Percentiles rank a stretch among this genome's conserved stretches.
These are phyloP conservation scores for Pangasius larnaudii DNA, from an alignment of 2,797 vertebrate genomes.

Conservation along the genomic window DNA sequence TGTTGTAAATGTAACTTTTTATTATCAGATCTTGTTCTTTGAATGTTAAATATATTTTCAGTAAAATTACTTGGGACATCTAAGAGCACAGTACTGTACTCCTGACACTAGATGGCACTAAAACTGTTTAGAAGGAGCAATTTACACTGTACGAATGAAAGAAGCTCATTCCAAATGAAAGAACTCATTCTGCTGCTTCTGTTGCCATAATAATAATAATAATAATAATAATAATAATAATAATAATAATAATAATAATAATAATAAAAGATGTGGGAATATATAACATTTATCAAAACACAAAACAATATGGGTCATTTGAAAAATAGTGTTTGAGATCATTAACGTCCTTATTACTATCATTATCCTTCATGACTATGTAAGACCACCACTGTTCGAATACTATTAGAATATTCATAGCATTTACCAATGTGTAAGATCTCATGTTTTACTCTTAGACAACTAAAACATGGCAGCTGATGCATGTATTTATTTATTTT, in stretches of 20 bases:
- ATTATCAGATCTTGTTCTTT: not conserved
- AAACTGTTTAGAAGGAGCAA: not conserved
- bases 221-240: not conserved
- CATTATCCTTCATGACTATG: not conserved
- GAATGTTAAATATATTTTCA: not conserved
- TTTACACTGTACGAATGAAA: not conserved
- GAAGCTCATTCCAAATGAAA: constrained; percentile 1
- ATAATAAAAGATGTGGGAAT: not conserved
- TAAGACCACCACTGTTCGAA: not conserved
- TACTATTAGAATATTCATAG: not conserved
- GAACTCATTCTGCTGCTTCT: not conserved
- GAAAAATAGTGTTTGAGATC: not conserved
- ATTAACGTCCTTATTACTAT: not conserved
- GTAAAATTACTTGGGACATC: not conserved
- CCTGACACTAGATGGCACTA: constrained; percentile 53
- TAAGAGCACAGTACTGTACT: constrained; percentile 8
- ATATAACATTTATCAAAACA: not conserved
- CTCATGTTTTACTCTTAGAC: not conserved
- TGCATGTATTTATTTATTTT: not conserved
- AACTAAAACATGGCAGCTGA: not conserved
- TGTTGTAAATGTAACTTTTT: not conserved
- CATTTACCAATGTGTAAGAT: not conserved
- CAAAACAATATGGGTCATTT: not conserved
- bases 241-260: not conserved
- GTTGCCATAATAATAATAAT: not conserved